A percentile compares a stretch with the other conserved stretches of the same genome.
Conservation (phyloP, 2,113 vertebrate species). For the Cinclus mexicanus region DNA sequence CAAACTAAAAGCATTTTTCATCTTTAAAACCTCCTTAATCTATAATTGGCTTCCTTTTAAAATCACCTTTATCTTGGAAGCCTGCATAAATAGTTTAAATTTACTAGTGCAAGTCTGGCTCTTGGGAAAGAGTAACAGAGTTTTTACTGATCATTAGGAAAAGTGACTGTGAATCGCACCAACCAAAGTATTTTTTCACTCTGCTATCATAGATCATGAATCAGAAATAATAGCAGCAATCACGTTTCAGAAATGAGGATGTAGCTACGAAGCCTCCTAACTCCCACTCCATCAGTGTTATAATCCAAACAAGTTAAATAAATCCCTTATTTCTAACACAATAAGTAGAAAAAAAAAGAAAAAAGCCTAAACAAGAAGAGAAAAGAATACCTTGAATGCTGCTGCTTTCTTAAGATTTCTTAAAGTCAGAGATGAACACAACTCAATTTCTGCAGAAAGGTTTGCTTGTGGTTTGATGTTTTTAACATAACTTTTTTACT, state of each 20-base stretch:
- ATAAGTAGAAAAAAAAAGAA: neutral
- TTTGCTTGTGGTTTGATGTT: neutral
- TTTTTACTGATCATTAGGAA: conserved; percentile 6
- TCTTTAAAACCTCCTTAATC: neutral
- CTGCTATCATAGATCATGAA: neutral
- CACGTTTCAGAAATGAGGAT: conserved; percentile 11
- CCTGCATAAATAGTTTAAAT: neutral
- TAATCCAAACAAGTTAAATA: neutral
- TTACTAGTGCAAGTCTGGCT: neutral
- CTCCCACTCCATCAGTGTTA: neutral
- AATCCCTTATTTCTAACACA: neutral
- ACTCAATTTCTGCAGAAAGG: neutral
- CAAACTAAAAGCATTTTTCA: neutral
- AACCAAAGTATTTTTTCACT: neutral
- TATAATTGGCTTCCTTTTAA: neutral
- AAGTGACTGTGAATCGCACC: neutral
- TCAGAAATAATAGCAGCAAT: conserved; percentile 48
- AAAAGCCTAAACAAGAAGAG: neutral
- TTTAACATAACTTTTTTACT: neutral
- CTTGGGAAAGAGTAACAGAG: neutral
- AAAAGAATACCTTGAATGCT: neutral
- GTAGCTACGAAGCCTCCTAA: conserved; percentile 8
- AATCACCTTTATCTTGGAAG: neutral
- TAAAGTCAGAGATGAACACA: neutral
- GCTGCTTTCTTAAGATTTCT: neutral